phyloP scores from a whole-genome alignment of 2,113 vertebrate species.

The Macrotus californicus region DNA sequence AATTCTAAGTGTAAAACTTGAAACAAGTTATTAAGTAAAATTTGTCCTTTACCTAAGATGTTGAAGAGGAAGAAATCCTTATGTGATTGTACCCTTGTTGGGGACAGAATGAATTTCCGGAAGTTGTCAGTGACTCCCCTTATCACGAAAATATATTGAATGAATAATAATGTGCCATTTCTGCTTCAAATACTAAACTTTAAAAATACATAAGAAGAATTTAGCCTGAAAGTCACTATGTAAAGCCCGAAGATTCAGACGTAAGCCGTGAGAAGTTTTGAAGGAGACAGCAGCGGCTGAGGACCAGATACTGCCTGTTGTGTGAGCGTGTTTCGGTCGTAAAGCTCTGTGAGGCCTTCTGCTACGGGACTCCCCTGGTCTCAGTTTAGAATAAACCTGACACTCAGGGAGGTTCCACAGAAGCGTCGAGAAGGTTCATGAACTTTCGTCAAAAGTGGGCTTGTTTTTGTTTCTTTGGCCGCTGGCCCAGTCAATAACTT shows the following conservation, averaged over 20 bases:
- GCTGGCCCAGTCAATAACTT: conserved; percentile 15
- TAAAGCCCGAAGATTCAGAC: conserved; percentile 3
- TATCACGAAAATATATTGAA: neutral
- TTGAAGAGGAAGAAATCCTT: neutral
- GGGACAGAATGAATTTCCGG: neutral
- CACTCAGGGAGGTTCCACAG: conserved; percentile 32
- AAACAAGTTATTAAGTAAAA: neutral
- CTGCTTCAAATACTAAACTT: neutral
- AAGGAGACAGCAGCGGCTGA: neutral
- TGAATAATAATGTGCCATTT: neutral
- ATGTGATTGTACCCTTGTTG: neutral
- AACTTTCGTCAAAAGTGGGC: conserved; percentile 23
- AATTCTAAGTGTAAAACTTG: neutral
- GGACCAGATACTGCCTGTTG: neutral
- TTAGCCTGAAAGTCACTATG: neutral
- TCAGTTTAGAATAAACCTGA: conserved; percentile 45
- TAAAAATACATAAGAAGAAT: neutral
- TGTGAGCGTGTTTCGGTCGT: conserved; percentile 16
- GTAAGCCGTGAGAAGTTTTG: neutral
- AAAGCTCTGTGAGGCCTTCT: conserved; percentile 8
- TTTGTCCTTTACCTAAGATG: neutral
- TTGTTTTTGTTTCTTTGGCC: neutral
- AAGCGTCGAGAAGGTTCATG: conserved; percentile 50
- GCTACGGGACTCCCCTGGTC: conserved; percentile 2
- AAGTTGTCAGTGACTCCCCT: neutral